Base-by-base conservation (phyloP, 2,113 vertebrate genomes). In the Mastomys coucha region DNA sequence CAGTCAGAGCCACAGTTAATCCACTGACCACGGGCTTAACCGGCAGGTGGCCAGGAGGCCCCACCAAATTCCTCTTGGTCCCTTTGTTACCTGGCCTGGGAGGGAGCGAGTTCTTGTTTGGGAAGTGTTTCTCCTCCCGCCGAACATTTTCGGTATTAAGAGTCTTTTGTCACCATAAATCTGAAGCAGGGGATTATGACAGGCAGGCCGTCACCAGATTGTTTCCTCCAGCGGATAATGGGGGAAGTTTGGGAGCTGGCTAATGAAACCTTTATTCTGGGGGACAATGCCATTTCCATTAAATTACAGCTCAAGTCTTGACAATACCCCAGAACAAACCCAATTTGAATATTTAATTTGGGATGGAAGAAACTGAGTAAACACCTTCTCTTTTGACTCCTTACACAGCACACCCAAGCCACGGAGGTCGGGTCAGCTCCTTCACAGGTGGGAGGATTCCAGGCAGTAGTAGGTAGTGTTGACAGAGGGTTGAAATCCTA, bases 81-180 rank as follows among this genome's bases (percentile, higher is more conserved):
- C 70, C 98, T 99, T 99, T 99, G 99, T 99, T 98, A 99, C 99
- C 99, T 99, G 99, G 98, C 98, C 98, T 98, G 94, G 98, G 97
- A 98, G 97, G 98, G 98, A 98, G 98, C 98, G 98, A 98, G 97
- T 97, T 97, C 98, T 99, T 98, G 98, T 99, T 99, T 98, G 98
- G 98, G 98, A 99, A 99, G 98, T 99, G 99, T 99, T 99, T 98
- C 98, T 98, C 99, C 98, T 98, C 98, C 99, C 98, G 98, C 97
- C 96, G 96, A 98, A 98, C 98, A 99, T 99, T 98, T 99, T 98
- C 98, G 98, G 98, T 98, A 98, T 99, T 98, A 98, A 97, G 98
- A 97, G 98, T 94, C 99, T 98, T 99, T 99, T 99, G 98, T 99
- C 98, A 97, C 97, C 92, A 96, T 96, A 97, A 98, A 97, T 98